These are phyloP conservation scores for Lepus europaeus DNA, from an alignment of 2,113 vertebrate species.

Conservation along the genomic window DNA sequence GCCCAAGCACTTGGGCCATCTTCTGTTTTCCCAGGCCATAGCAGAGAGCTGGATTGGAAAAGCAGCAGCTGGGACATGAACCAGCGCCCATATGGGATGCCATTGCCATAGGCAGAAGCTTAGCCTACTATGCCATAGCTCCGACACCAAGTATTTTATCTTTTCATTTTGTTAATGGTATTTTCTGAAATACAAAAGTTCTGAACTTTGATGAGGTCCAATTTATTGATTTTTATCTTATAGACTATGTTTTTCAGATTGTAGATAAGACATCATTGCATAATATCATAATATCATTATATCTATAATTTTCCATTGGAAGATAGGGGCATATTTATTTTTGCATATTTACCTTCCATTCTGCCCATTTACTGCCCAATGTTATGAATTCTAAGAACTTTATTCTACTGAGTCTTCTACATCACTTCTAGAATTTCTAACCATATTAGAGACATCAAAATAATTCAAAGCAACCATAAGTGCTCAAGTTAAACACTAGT, in stretches of 20 bases:
- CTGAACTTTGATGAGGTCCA: background rate
- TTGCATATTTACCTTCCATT: constrained; percentile 24
- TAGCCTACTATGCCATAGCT: no score
- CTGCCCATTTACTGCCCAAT: background rate
- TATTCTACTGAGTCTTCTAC: constrained; percentile 10
- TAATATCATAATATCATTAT: background rate
- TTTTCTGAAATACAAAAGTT: constrained; percentile 8
- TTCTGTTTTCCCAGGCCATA: no score
- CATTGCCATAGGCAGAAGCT: no score
- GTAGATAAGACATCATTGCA: background rate
- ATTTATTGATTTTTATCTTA: background rate
- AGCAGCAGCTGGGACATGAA: no score
- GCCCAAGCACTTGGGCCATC: no score
- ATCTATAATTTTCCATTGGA: background rate
- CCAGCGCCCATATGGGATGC: no score
- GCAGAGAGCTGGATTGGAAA: no score
- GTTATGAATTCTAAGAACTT: constrained; percentile 20
- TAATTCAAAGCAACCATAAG: background rate
- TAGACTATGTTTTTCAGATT: background rate
- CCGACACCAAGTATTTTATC: background rate
- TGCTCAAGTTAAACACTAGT: background rate
- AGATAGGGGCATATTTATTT: background rate
- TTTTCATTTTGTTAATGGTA: constrained; percentile 12
- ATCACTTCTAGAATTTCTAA: background rate
- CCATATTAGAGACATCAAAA: background rate